phyloP scores from a whole-genome alignment of 2,797 vertebrate genomes.

The Neomorphus geoffroyi region DNA sequence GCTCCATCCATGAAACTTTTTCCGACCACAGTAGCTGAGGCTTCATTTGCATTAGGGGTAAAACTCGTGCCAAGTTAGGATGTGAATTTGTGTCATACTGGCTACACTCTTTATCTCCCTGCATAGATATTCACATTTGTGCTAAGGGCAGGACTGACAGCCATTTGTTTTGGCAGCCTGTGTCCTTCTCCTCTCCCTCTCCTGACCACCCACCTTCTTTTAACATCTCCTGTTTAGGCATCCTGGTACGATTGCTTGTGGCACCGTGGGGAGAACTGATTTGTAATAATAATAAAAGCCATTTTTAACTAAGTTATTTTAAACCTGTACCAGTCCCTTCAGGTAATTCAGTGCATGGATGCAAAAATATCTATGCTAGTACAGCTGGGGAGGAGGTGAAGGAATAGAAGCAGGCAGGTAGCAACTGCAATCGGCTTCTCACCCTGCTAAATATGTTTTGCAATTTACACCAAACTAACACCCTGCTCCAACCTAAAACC shows the following conservation, averaged over 20 bases:
- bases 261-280: background rate
- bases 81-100: background rate
- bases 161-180: background rate
- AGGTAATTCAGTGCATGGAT: background rate
- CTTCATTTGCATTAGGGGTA: background rate
- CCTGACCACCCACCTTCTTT: background rate
- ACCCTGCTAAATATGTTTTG: background rate
- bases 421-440: background rate
- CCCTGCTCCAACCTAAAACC: background rate
- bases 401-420: background rate
- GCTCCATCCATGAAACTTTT: background rate
- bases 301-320: background rate
- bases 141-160: background rate
- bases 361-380: background rate
- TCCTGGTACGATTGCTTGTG: background rate
- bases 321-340: background rate
- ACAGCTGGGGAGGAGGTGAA: background rate
- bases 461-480: background rate
- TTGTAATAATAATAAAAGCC: background rate
- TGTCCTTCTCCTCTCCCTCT: background rate
- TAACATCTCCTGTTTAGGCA: background rate
- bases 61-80: background rate
- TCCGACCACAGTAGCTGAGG: background rate
- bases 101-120: background rate
- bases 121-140: fast-evolving